Evolutionary conservation across 2,113 vertebrate species (phyloP).

Genomic region (Lethenteron camtschaticum): DNA sequence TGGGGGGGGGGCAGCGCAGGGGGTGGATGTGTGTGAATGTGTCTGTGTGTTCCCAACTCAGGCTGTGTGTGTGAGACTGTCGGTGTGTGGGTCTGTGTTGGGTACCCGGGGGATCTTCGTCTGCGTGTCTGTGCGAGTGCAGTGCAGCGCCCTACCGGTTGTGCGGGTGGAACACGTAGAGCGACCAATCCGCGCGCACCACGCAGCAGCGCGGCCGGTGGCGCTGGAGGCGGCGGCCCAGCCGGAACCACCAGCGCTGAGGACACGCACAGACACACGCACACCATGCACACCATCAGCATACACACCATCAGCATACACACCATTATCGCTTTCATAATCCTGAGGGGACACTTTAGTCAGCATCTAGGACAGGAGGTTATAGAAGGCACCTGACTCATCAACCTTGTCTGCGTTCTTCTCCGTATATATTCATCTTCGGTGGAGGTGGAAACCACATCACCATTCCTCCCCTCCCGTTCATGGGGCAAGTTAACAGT

Average conservation of each 20-base stretch:
- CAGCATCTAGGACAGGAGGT: not conserved
- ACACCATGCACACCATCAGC: not conserved
- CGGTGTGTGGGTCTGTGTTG: too few relatives aligned
- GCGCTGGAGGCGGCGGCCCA: not conserved
- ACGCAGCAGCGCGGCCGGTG: constrained; percentile 91
- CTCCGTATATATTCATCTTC: too few relatives aligned
- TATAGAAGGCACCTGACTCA: not conserved
- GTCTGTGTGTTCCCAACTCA: not conserved
- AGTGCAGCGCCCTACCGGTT: constrained; percentile 38
- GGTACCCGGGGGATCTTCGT: too few relatives aligned
- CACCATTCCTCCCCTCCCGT: too few relatives aligned
- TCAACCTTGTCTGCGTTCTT: not conserved
- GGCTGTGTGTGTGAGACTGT: not conserved
- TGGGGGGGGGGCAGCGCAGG: not conserved
- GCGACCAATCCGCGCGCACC: constrained; percentile 62
- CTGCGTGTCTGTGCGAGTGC: not conserved
- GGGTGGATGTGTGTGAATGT: not conserved
- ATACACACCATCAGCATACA: not conserved
- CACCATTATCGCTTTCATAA: not conserved
- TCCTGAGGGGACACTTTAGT: not conserved
- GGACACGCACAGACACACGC: not conserved
- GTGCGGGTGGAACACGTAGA: constrained; percentile 77
- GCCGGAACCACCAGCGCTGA: not conserved
- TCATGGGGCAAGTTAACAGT: too few relatives aligned
- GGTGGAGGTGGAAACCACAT: too few relatives aligned